phyloP scores from a whole-genome alignment of 2,113 vertebrate species.

The Sturnus vulgaris region DNA sequence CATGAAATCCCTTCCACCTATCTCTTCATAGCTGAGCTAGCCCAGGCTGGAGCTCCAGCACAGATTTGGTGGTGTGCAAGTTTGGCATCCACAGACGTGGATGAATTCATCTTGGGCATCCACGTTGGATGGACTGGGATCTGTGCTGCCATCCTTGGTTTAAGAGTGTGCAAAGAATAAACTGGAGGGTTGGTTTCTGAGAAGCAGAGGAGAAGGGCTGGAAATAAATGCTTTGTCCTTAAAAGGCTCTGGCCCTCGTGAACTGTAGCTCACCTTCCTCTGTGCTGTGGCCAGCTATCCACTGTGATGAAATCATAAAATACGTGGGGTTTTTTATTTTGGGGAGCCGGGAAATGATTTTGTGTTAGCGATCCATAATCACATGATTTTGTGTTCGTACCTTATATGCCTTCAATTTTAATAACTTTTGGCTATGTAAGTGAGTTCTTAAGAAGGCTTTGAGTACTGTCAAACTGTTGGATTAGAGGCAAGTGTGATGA shows the following conservation, averaged over 20 bases:
- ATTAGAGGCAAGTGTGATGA: background rate
- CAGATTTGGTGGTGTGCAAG: background rate
- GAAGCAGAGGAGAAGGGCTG: background rate
- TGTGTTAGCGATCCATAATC: background rate
- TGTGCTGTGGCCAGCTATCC: background rate
- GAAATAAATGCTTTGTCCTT: background rate
- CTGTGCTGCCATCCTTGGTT: background rate
- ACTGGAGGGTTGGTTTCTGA: background rate
- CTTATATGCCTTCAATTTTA: background rate
- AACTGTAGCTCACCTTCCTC: background rate
- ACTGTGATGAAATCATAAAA: background rate
- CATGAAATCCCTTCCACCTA: background rate
- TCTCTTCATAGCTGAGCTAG: background rate
- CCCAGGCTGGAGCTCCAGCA: background rate
- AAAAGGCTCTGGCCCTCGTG: background rate
- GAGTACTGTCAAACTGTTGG: background rate
- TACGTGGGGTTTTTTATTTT: background rate
- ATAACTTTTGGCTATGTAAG: background rate
- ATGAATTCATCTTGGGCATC: background rate
- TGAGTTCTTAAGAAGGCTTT: background rate
- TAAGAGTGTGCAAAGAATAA: background rate
- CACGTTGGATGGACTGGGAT: background rate
- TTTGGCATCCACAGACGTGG: fast-evolving
- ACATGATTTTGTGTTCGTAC: background rate
- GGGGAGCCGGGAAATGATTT: background rate